Evolutionary conservation across 1,140 invertebrate genomes (phyloP).

Genomic region (Drosophila lacertosa): DNA sequence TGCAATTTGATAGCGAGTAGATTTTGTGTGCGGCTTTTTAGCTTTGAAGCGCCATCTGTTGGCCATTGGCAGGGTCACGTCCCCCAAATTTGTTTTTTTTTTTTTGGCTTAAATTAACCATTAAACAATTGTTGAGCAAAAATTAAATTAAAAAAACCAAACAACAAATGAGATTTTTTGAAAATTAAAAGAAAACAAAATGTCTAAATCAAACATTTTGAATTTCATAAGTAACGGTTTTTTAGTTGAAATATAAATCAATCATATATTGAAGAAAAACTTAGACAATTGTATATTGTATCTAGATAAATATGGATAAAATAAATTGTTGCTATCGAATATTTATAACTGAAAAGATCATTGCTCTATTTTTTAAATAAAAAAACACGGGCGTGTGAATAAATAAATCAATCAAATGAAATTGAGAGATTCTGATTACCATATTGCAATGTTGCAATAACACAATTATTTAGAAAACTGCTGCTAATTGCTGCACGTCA

Average conservation of each 20-base stretch:
- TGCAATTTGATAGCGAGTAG: slow-evolving; percentile 45
- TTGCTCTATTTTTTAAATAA: no score
- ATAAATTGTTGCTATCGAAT: no score
- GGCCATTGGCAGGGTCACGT: slow-evolving; percentile 9
- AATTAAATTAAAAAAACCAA: neutral
- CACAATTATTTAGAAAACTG: slow-evolving; percentile 3
- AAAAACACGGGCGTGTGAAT: no score
- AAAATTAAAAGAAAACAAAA: no score
- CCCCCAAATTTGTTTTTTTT: slow-evolving; percentile 19
- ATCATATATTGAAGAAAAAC: no score
- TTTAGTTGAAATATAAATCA: no score
- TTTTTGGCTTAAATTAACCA: slow-evolving; percentile 59
- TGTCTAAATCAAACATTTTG: no score
- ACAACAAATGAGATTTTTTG: neutral
- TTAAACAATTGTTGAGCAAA: slow-evolving; percentile 33
- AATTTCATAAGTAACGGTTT: no score
- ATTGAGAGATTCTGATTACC: neutral
- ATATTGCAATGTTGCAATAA: slow-evolving; percentile 11
- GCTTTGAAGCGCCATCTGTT: slow-evolving; percentile 42
- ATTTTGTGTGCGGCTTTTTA: slow-evolving; percentile 29
- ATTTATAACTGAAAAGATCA: no score
- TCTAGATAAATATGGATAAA: no score
- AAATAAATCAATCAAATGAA: neutral
- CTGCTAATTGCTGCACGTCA: slow-evolving; percentile 68
- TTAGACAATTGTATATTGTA: neutral